Conservation (phyloP, 2,113 vertebrate species). For the Platichthys stellatus region DNA sequence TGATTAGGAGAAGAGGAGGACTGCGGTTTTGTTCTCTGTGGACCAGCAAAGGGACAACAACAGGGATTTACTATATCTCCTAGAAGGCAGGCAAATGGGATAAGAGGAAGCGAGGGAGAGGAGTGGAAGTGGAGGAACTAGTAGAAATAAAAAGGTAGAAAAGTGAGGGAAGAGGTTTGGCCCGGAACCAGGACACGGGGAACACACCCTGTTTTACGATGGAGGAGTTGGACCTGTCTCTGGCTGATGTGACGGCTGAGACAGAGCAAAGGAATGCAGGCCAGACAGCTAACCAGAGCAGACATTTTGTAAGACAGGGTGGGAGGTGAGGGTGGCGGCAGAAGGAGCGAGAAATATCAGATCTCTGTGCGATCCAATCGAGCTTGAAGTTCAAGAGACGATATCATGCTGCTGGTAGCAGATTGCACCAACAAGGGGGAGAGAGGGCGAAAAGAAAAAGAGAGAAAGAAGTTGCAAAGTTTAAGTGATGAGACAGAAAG, state of each 20-base stretch:
- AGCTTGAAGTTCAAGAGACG: neutral
- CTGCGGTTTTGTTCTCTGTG: constrained; percentile 29
- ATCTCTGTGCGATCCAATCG: constrained; percentile 13
- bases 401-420: neutral
- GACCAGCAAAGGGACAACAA: constrained; percentile 42
- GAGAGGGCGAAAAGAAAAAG: too few relatives aligned
- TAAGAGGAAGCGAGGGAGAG: neutral
- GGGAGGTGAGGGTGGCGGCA: neutral
- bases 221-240: constrained; percentile 52
- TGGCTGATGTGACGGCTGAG: constrained; percentile 57
- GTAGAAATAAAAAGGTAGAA: neutral
- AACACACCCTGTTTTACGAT: constrained; percentile 46
- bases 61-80: constrained; percentile 23
- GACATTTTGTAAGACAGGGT: constrained; percentile 23
- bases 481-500: neutral
- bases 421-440: neutral
- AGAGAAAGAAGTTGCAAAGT: constrained; percentile 61
- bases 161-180: constrained; percentile 27
- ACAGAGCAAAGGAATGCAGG: constrained; percentile 59
- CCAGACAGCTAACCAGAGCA: constrained; percentile 41
- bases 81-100: constrained; percentile 3
- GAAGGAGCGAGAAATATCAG: constrained; percentile 17
- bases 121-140: neutral
- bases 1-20: constrained; percentile 55
- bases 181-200: constrained; percentile 32